Conservation (phyloP, 2,113 vertebrate genomes). For the Carlito syrichta region DNA sequence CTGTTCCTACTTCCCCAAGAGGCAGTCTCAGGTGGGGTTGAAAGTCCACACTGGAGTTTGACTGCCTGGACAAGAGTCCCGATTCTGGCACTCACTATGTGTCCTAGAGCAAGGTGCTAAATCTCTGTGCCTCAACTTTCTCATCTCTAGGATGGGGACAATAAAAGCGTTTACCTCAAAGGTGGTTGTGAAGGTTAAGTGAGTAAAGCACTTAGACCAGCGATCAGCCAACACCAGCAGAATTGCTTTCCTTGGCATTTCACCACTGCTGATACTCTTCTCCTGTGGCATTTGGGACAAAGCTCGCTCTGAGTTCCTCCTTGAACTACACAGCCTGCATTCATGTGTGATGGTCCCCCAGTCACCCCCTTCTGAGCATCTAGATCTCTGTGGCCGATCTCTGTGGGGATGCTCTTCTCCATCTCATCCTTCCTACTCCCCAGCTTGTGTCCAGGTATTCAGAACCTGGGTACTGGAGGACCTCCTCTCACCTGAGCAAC, state of each 20-base stretch:
- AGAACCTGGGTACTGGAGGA: neutral
- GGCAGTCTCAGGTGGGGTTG: neutral
- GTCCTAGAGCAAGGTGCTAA: neutral
- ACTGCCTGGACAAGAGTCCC: neutral
- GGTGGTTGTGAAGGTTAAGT: neutral
- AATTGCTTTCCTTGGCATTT: neutral
- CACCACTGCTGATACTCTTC: neutral
- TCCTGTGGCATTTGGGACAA: neutral
- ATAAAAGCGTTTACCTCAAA: neutral
- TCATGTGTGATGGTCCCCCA: neutral
- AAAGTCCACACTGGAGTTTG: neutral
- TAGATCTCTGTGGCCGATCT: neutral
- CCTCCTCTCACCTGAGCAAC: neutral
- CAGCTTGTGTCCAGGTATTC: neutral
- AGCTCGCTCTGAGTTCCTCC: neutral
- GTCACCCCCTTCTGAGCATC: neutral
- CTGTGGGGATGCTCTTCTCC: neutral
- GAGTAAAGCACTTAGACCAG: neutral
- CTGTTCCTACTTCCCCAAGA: neutral
- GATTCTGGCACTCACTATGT: neutral
- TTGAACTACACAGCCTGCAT: neutral
- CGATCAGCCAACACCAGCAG: rapidly evolving
- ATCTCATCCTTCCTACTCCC: neutral
- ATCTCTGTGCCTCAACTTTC: neutral
- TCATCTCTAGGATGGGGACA: neutral